Evolutionary conservation across 2,888 invertebrate species (phyloP).

Genomic region (Calameuta filiformis): DNA sequence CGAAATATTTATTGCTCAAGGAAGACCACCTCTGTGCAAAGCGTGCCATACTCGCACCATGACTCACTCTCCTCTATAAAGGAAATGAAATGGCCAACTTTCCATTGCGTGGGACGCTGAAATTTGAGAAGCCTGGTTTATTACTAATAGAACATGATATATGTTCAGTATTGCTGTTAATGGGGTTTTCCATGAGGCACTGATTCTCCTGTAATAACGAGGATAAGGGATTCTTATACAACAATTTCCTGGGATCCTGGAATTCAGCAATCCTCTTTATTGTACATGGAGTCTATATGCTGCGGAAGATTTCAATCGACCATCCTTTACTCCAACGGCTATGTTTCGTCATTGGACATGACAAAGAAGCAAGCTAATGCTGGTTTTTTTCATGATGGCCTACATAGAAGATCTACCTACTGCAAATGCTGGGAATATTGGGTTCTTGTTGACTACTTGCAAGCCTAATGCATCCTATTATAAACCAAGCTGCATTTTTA

Average conservation of each 20-base stretch:
- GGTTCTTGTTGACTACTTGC: background rate
- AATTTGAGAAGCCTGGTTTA: background rate
- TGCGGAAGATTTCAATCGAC: background rate
- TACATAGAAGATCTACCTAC: background rate
- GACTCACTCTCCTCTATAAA: background rate
- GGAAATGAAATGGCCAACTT: conserved; percentile 6
- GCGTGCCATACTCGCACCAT: background rate
- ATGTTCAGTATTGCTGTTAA: background rate
- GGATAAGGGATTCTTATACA: background rate
- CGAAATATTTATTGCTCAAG: background rate
- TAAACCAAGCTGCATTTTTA: background rate
- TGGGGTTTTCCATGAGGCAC: background rate
- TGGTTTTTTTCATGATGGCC: background rate
- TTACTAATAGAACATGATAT: background rate
- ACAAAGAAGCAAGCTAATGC: background rate
- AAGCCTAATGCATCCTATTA: background rate
- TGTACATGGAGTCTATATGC: background rate
- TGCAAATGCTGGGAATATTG: background rate
- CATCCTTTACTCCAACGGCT: background rate
- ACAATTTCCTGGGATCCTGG: background rate
- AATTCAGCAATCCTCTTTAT: background rate
- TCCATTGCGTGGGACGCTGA: conserved; percentile 19
- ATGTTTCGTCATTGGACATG: background rate
- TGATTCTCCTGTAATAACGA: background rate
- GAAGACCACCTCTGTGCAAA: background rate